Conservation (phyloP, 2,888 invertebrate genomes). For the Zonitis immaculata region DNA sequence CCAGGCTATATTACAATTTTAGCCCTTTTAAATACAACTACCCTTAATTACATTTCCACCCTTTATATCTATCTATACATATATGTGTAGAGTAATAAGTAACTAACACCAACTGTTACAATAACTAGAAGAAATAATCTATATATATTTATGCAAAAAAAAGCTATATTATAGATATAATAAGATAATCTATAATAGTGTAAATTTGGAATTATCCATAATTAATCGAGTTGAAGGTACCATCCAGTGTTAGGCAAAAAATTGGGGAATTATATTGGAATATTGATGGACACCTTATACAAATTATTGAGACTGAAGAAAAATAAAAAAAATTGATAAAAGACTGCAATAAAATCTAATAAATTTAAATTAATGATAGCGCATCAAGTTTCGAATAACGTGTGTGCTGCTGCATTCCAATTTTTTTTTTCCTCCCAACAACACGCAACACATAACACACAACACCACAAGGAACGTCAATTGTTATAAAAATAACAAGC, state of each 20-base stretch:
- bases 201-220: constrained; percentile 19
- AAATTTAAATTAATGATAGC: constrained; percentile 7
- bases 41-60: not conserved
- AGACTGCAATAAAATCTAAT: constrained; percentile 2
- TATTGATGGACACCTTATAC: constrained; percentile 6
- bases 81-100: constrained; percentile 20
- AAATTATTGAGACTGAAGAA: too few species aligned
- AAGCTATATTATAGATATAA: not conserved
- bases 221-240: constrained; percentile 31
- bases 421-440: constrained; percentile 9
- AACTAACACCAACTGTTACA: constrained; percentile 31
- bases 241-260: constrained; percentile 37
- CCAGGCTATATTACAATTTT: constrained; percentile 20
- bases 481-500: constrained; percentile 16
- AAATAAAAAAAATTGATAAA: too few species aligned
- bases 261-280: too few species aligned
- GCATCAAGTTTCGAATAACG: constrained; percentile 10
- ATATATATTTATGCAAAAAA: too few species aligned
- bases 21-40: constrained; percentile 21
- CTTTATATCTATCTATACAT: too few species aligned
- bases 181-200: not conserved
- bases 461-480: too few species aligned
- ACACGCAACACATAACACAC: constrained; percentile 22
- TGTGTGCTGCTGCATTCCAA: constrained; percentile 1
- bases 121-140: too few species aligned